These are phyloP conservation scores for Pampusana beccarii DNA, from an alignment of 2,113 vertebrate species.

Conservation along the genomic window DNA sequence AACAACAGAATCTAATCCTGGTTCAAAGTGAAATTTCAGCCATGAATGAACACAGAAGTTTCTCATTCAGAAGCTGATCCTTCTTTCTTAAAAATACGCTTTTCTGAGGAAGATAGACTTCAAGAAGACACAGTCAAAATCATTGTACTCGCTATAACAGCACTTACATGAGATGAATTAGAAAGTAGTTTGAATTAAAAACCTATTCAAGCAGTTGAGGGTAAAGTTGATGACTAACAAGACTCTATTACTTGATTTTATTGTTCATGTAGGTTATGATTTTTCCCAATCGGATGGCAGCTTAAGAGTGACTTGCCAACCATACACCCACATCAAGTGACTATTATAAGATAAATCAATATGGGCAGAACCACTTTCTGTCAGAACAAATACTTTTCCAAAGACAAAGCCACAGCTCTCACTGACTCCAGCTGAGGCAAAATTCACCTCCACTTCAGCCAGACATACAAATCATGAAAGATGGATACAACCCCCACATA, in stretches of 20 bases:
- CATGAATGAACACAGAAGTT: neutral
- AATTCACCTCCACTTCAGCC: neutral
- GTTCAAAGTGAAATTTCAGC: neutral
- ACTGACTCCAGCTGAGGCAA: neutral
- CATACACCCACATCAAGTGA: neutral
- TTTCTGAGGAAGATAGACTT: neutral
- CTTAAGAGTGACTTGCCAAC: neutral
- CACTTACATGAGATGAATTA: neutral
- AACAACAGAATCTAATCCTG: neutral
- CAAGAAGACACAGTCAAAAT: neutral
- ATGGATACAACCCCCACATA: fast-evolving
- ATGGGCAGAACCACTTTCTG: neutral
- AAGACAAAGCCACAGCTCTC: neutral
- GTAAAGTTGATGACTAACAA: neutral
- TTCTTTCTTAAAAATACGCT: neutral
- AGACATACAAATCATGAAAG: neutral
- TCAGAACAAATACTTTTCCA: neutral
- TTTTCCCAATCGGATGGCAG: neutral
- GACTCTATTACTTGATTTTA: neutral
- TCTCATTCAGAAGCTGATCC: neutral
- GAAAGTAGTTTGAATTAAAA: neutral
- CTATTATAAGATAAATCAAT: neutral
- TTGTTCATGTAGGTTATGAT: neutral
- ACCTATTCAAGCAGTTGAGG: neutral
- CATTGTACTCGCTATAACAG: neutral